phyloP scores from a whole-genome alignment of 37 sponge, comb jelly and placozoan genomes.

The Cladorhizidae sp. region DNA sequence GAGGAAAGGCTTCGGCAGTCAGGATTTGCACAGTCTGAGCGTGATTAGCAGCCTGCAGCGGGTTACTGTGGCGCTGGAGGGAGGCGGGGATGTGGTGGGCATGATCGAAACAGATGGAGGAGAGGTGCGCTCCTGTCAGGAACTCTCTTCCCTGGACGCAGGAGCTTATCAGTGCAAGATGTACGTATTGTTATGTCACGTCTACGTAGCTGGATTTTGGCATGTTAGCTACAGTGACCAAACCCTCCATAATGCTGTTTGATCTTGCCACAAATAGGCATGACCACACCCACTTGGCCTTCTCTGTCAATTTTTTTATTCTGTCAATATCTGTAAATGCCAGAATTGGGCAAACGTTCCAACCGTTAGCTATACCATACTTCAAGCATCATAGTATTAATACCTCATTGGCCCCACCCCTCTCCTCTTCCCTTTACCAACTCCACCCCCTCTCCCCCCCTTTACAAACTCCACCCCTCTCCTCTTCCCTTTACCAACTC shows the following conservation, averaged over 20 bases:
- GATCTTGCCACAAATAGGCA: too few species aligned
- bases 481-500: background rate
- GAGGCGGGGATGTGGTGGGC: background rate
- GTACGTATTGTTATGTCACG: too few species aligned
- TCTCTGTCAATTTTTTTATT: too few species aligned
- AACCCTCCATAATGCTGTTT: too few species aligned
- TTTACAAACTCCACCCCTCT: background rate
- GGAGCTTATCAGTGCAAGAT: background rate
- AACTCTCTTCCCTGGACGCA: background rate
- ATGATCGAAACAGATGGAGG: background rate
- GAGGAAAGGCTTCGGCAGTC: slow-evolving; percentile 29
- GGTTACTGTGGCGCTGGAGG: slow-evolving; percentile 23
- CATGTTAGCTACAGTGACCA: too few species aligned
- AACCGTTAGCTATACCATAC: too few species aligned
- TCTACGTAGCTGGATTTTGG: too few species aligned
- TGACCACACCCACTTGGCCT: too few species aligned
- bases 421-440: background rate
- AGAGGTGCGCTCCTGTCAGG: background rate
- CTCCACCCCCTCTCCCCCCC: background rate
- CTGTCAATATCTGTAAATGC: too few species aligned
- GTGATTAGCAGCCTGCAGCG: slow-evolving; percentile 56
- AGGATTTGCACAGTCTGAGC: slow-evolving; percentile 36
- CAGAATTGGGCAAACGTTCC: too few species aligned
- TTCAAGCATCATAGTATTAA: too few species aligned
- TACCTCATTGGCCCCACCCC: background rate